Evolutionary conservation across 2,113 vertebrate genomes (phyloP), one percentile per base, ranked within the genome.

Genomic region (Pituophis catenifer): DNA sequence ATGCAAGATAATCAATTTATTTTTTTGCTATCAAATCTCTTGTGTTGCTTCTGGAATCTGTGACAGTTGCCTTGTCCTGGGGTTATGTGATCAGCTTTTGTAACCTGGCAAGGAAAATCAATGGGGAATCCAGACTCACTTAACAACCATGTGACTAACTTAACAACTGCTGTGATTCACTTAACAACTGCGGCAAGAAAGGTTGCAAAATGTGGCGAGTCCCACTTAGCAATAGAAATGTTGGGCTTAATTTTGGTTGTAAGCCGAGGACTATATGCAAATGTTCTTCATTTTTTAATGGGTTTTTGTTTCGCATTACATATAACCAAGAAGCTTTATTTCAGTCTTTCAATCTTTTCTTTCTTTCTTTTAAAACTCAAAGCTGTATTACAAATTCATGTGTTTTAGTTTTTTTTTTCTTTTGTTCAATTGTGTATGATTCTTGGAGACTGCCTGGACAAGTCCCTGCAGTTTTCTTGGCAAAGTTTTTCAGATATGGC

Each of bases 361-460:
- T 50, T 11, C n/a, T 86, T 58, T 19, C 6, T 93, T 92, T 91
- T 91, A 89, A 0, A 96, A 7, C 93, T 94, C 90, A 53, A n/a
- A 48, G 5, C 53, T 2, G 6, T n/a, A 88, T 94, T 81, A 44
- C 88, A 94, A 88, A 90, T 57, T 38, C 8, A 90, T 50, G 33
- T 91, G 70, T 5, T 62, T 53, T 2, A 57, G 86, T 91, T 6
- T 12, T 59, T 15, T 15, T 17, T 17, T 7, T 4, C 9, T 62
- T 15, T 70, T 33, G 65, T 33, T 33, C 12, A 33, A 8, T 33
- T 70, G 65, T 70, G 4, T 33, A 12, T 70, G 65, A 33, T 70
- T 70, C 6, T 70, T 70, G 13, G 13, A 33, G 65, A 70, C 11
- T 70, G 65, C 65, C 65, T 15, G 29, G 65, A 70, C 65, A 70